These are phyloP conservation scores for Gymnoscopelus microlampas DNA, from an alignment of 2,797 vertebrate species.

Conservation along the genomic window DNA sequence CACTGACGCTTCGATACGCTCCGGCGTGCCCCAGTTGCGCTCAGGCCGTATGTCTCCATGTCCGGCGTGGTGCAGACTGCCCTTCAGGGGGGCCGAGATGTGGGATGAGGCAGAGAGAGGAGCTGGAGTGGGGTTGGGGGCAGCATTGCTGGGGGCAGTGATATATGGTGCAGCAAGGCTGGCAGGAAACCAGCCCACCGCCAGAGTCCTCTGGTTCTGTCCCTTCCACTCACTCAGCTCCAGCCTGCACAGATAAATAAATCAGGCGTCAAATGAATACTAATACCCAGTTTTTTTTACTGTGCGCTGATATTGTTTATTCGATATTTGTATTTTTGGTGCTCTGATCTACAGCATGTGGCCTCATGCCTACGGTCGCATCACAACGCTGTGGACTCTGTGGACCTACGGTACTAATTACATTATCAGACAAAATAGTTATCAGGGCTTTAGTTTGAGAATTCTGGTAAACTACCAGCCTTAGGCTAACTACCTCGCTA, in stretches of 20 bases:
- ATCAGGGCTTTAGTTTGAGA: too few species aligned
- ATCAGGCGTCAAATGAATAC: too few species aligned
- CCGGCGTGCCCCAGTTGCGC: conserved; percentile 70
- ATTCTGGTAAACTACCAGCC: too few species aligned
- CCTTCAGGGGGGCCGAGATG: conserved; percentile 79
- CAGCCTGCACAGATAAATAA: conserved; percentile 67
- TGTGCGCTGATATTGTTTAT: too few species aligned
- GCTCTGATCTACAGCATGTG: too few species aligned
- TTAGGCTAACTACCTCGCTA: too few species aligned
- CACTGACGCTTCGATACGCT: conserved; percentile 77
- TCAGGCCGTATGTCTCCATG: conserved; percentile 76
- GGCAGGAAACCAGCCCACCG: conserved; percentile 83
- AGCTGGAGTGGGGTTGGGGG: conserved; percentile 15
- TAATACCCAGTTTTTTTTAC: too few species aligned
- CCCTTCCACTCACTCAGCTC: conserved; percentile 87
- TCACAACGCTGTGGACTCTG: too few species aligned
- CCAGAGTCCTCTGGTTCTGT: conserved; percentile 87
- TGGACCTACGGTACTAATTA: too few species aligned
- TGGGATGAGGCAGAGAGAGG: not conserved
- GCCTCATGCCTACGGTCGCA: too few species aligned
- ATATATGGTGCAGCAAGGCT: conserved; percentile 51
- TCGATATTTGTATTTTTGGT: too few species aligned
- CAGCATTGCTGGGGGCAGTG: conserved; percentile 28
- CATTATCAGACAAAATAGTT: too few species aligned
- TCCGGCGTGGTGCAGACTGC: conserved; percentile 74